Percentiles rank a stretch among this genome's conserved stretches.
Evolutionary conservation across 2,888 invertebrate species (phyloP).

Genomic region (Sesia bembeciformis): DNA sequence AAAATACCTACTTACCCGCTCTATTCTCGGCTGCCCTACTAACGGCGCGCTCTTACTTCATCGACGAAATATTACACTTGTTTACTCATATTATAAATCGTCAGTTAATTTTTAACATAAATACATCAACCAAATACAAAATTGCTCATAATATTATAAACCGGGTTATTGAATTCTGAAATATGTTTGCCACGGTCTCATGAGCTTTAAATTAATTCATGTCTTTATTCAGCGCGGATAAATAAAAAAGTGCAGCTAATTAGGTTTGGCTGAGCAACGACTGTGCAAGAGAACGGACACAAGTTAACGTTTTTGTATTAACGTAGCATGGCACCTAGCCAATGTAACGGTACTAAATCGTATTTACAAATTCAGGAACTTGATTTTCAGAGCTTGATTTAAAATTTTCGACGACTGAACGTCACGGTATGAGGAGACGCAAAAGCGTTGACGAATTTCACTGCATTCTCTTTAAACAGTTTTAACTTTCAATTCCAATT

Average conservation of each 20-base stretch:
- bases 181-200: constrained; percentile 35
- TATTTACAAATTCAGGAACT: no score
- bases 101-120: neutral
- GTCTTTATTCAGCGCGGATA: constrained; percentile 27
- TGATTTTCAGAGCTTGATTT: no score
- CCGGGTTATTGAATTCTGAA: constrained; percentile 19
- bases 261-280: constrained; percentile 31
- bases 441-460: no score
- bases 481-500: no score
- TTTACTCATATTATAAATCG: neutral
- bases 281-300: constrained; percentile 13
- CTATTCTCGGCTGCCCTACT: constrained; percentile 65
- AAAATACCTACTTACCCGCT: constrained; percentile 51
- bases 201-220: constrained; percentile 38
- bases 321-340: constrained; percentile 15
- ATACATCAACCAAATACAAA: neutral
- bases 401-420: no score
- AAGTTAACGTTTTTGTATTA: constrained; percentile 24
- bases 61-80: constrained; percentile 10
- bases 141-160: constrained; percentile 2
- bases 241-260: constrained; percentile 41
- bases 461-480: no score
- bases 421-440: no score
- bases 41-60: constrained; percentile 36
- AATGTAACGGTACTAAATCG: neutral